These are phyloP conservation scores for Ypsolopha scabrella DNA, from an alignment of 2,888 invertebrate species.

Conservation along the genomic window DNA sequence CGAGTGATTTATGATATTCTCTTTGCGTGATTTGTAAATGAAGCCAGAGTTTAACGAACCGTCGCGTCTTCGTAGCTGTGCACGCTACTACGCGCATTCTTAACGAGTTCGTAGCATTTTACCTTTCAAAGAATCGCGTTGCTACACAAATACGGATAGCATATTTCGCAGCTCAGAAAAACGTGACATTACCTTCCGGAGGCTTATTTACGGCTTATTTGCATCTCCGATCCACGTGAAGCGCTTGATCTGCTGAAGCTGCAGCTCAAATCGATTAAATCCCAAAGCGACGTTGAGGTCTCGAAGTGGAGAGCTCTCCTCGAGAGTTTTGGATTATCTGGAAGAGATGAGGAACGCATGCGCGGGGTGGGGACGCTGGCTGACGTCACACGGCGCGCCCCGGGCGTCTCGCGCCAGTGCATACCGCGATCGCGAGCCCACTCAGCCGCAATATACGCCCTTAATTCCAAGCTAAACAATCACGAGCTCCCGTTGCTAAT, in stretches of 20 bases:
- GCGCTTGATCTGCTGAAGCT: slow-evolving; percentile 47
- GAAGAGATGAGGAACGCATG: slow-evolving; percentile 38
- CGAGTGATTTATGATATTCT: no score
- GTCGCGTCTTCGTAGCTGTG: no score
- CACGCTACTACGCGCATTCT: no score
- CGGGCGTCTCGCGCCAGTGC: slow-evolving; percentile 54
- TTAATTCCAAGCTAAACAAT: slow-evolving; percentile 34
- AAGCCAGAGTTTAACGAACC: no score
- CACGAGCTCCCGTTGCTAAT: slow-evolving; percentile 57
- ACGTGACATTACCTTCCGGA: not conserved
- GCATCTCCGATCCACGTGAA: not conserved
- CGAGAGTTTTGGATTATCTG: slow-evolving; percentile 52
- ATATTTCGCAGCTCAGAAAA: no score
- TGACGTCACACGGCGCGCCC: slow-evolving; percentile 62
- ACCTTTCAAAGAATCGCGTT: no score
- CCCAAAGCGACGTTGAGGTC: slow-evolving; percentile 63
- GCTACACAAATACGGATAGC: no score
- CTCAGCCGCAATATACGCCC: slow-evolving; percentile 54
- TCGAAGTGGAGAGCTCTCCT: slow-evolving; percentile 61
- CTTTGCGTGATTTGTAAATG: no score
- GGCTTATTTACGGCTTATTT: not conserved
- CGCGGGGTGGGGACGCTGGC: slow-evolving; percentile 48
- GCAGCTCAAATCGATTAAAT: slow-evolving; percentile 67
- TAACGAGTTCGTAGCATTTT: no score
- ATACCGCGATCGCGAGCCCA: slow-evolving; percentile 57